Base-by-base conservation (phyloP, 2,888 invertebrate species). In the Colletes collaris region DNA sequence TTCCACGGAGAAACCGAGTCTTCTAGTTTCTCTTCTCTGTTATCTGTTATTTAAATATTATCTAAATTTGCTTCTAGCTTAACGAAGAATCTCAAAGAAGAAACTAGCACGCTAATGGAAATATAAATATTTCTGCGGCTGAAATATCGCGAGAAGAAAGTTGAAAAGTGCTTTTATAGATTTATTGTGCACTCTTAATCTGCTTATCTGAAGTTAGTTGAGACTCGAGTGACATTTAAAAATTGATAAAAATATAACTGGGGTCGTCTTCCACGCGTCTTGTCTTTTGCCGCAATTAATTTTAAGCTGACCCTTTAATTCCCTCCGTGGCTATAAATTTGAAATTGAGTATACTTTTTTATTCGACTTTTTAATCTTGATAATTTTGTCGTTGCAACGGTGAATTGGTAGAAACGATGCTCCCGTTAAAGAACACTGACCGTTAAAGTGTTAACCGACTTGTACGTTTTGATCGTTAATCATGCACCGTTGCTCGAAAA, bases 401-500 rank as follows among this genome's bases (percentile, higher is more conserved):
- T 49, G 27, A 62, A 49, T 49, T 16, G 52, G 52, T 4, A 16
- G 16, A 37, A 7, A 11, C 46, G 19, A 35, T 44, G 52, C n/a
- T 50, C 55, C 27, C 66, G n/a, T 66, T 66, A 66, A 66, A 55
- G 53, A 66, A 44, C 55, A 44, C 66, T 66, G 55, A 66, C 66
- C 55, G 27, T 44, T 46, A 19, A 44, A 44, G 19, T 62, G 10
- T 27, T 49, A 46, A 46, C 60, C 3, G 10, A 27, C 60, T 16
- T 62, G 19, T 19, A 19, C 46, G 19, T 62, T 62, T 62, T 19
- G 46, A 46, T 62, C 60, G 46, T 46, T 62, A 46, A 62, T 62
- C 59, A 60, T 40, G 19, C 44, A 62, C 60, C 60, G 60, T 46
- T 62, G 60, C 60, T 62, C 1, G 40, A 40, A 40, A 59, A 59